Evolutionary conservation across 2,888 invertebrate genomes (phyloP).

Genomic region (Mesodorylaimus sp.): DNA sequence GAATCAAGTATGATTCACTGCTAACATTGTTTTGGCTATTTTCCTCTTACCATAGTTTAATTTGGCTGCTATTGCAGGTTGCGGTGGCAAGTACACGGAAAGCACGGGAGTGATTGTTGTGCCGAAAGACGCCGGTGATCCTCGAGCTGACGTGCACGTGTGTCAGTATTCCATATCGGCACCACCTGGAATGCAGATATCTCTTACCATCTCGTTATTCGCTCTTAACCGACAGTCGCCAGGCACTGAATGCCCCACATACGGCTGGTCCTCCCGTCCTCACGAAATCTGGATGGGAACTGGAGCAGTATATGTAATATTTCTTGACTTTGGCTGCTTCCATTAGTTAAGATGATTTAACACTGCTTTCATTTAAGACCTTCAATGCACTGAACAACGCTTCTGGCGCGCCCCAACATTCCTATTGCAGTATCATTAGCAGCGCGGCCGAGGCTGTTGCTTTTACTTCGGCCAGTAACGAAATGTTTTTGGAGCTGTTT

Average conservation of each 20-base stretch:
- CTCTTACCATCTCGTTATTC: no score
- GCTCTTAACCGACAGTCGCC: no score
- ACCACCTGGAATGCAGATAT: no score
- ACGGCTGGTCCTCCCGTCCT: no score
- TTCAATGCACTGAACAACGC: conserved; percentile 1
- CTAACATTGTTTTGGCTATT: neutral
- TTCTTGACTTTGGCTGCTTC: no score
- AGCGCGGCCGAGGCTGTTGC: neutral
- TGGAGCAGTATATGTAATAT: no score
- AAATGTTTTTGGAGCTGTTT: conserved; percentile 1
- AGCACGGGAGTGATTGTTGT: conserved; percentile 13
- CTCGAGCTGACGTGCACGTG: conserved; percentile 13
- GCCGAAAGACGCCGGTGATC: conserved; percentile 13
- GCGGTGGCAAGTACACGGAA: conserved; percentile 18
- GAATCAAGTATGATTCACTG: conserved; percentile 8
- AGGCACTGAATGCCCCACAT: no score
- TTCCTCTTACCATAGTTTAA: neutral
- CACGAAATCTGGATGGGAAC: no score
- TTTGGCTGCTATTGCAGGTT: conserved; percentile 17
- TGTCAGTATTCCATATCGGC: conserved; percentile 20
- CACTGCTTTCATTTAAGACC: no score
- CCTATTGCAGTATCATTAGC: neutral
- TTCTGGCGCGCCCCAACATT: neutral
- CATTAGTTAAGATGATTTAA: no score
- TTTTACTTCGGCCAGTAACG: neutral